Conservation (phyloP, 2,888 invertebrate genomes). For the Lamellibrachia columna region DNA sequence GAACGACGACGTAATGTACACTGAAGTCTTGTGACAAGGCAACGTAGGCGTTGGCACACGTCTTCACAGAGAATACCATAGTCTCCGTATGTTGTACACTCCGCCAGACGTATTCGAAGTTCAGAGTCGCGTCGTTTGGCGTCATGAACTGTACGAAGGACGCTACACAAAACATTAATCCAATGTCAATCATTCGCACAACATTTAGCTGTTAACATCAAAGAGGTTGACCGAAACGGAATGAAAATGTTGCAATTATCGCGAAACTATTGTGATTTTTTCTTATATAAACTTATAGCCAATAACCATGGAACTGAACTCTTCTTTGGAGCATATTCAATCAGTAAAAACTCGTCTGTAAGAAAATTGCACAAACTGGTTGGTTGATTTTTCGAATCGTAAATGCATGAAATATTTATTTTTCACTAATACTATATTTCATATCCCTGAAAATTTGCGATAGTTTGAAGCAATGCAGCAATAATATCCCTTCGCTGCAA, state of each 20-base stretch:
- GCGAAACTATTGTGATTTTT: not conserved
- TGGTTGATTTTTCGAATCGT: not conserved
- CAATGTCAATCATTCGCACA: not conserved
- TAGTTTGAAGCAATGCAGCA: no score
- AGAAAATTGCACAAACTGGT: not conserved
- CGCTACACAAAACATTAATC: not conserved
- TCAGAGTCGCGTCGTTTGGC: conserved; percentile 13
- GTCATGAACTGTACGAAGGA: conserved; percentile 26
- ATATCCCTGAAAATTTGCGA: no score
- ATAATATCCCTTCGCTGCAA: no score
- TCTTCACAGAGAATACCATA: conserved; percentile 29
- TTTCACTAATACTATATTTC: no score
- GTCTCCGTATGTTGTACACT: conserved; percentile 24
- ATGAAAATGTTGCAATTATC: not conserved
- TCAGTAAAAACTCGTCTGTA: not conserved
- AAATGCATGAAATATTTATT: no score
- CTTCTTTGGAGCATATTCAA: not conserved
- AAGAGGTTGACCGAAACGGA: not conserved
- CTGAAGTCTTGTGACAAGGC: conserved; percentile 25
- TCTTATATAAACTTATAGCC: not conserved
- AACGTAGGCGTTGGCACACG: conserved; percentile 33
- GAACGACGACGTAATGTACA: not conserved
- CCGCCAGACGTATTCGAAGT: conserved; percentile 31
- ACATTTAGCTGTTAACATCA: not conserved
- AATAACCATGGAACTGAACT: not conserved